Conservation (phyloP, 2,797 vertebrate genomes). For the Schizothorax lantsangensis region DNA sequence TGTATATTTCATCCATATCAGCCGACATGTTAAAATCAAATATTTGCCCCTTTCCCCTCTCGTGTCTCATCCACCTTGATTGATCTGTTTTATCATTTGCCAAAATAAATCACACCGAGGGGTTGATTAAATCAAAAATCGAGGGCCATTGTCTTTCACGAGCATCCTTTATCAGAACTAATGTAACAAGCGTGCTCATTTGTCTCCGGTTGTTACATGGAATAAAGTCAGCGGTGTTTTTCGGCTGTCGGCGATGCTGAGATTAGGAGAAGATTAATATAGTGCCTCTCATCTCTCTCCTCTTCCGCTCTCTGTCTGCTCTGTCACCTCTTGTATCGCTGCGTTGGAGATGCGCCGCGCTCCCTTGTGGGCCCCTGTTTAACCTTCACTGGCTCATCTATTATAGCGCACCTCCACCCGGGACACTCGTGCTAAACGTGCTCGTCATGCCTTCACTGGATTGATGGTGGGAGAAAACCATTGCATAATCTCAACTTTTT, state of each 20-base stretch:
- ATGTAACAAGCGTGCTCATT: slow-evolving; percentile 80
- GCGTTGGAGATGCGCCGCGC: slow-evolving; percentile 79
- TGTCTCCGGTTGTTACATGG: slow-evolving; percentile 88
- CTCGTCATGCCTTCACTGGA: slow-evolving; percentile 73
- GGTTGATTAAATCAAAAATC: slow-evolving; percentile 95
- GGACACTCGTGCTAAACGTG: slow-evolving; percentile 69
- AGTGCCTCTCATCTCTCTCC: slow-evolving; percentile 80
- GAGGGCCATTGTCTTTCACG: slow-evolving; percentile 87
- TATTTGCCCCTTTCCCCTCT: slow-evolving; percentile 70
- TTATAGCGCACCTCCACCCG: slow-evolving; percentile 74
- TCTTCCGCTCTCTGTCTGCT: slow-evolving; percentile 75
- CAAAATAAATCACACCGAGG: slow-evolving; percentile 83
- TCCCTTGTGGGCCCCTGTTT: slow-evolving; percentile 79
- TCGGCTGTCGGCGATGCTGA: slow-evolving; percentile 75
- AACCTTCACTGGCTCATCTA: slow-evolving; percentile 80
- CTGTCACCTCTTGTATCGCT: slow-evolving; percentile 78
- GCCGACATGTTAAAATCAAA: slow-evolving; percentile 72
- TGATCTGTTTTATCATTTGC: slow-evolving; percentile 93
- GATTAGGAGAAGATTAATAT: slow-evolving; percentile 88
- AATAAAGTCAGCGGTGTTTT: slow-evolving; percentile 86
- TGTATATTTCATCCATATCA: slow-evolving; percentile 47
- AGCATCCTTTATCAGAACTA: slow-evolving; percentile 87
- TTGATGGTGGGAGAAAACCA: slow-evolving; percentile 77
- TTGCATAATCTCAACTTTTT: slow-evolving; percentile 80
- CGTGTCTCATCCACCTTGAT: slow-evolving; percentile 81